phyloP scores from a whole-genome alignment of 2,113 vertebrate genomes.

The Mesembrinibis cayennensis region DNA sequence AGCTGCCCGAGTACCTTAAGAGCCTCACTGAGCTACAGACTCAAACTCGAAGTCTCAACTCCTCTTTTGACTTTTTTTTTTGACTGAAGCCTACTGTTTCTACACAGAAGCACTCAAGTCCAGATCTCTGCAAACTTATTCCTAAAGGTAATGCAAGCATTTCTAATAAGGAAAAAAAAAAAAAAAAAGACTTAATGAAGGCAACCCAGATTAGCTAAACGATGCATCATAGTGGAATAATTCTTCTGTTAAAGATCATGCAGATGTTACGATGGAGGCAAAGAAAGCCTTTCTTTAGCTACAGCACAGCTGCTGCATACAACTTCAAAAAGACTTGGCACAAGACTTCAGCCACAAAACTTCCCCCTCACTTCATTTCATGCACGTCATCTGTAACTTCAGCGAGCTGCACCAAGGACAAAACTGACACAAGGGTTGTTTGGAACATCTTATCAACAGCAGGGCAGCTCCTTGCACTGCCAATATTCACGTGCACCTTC shows the following conservation, averaged over 20 bases:
- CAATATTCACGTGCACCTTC: not conserved
- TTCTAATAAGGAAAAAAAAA: not conserved
- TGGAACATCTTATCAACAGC: not conserved
- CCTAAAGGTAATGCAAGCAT: not conserved
- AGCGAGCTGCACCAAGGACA: not conserved
- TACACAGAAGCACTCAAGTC: not conserved
- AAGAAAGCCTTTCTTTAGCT: slow-evolving; percentile 50
- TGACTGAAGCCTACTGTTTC: not conserved
- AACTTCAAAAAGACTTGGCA: slow-evolving; percentile 61
- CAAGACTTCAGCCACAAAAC: slow-evolving; percentile 34
- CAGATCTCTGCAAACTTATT: not conserved
- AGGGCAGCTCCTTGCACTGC: not conserved
- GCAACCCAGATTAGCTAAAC: not conserved
- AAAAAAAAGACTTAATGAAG: not conserved
- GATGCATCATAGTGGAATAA: not conserved
- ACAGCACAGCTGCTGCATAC: slow-evolving; percentile 48
- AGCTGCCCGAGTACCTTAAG: not conserved
- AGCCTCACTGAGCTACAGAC: not conserved
- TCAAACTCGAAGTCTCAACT: not conserved
- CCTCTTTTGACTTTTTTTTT: not conserved
- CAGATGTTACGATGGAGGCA: slow-evolving; percentile 30
- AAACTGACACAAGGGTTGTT: not conserved
- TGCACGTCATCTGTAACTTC: not conserved
- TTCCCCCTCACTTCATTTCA: slow-evolving; percentile 11
- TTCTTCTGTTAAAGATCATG: slow-evolving; percentile 47